Conservation (phyloP, 2,113 vertebrate species). For the Prinia subflava region DNA sequence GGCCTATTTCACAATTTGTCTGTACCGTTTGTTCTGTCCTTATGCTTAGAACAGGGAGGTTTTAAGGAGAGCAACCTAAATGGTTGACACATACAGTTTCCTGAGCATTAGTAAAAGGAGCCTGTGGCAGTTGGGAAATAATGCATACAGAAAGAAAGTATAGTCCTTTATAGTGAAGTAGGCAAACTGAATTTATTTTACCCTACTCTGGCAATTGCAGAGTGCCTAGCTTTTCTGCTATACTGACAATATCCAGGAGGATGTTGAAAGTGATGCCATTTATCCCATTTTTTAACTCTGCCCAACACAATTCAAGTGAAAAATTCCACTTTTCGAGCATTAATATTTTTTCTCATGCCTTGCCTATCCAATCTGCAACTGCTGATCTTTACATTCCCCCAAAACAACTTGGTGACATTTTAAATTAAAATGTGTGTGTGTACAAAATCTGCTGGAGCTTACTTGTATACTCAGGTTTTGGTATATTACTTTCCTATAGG, state of each 20-base stretch:
- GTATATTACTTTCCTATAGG: slow-evolving; percentile 67
- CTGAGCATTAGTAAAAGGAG: neutral
- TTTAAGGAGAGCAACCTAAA: neutral
- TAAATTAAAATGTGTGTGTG: neutral
- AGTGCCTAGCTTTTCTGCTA: neutral
- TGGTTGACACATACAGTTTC: neutral
- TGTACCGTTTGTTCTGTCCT: neutral
- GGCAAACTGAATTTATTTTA: neutral
- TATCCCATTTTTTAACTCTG: neutral
- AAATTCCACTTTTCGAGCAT: neutral
- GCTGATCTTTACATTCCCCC: neutral
- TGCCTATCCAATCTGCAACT: neutral
- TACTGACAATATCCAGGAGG: neutral
- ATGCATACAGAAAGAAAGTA: neutral
- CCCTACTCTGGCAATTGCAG: neutral
- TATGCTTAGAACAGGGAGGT: neutral
- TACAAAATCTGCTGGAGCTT: neutral
- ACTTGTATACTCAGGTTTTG: neutral
- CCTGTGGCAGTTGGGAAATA: neutral
- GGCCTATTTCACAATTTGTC: neutral
- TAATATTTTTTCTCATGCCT: rapidly evolving
- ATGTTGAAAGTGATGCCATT: neutral
- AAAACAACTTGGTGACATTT: neutral
- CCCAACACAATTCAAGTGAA: neutral
- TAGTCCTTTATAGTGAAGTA: neutral